phyloP scores from a whole-genome alignment of 1,140 invertebrate species.

The Dufourea novaeangliae region DNA sequence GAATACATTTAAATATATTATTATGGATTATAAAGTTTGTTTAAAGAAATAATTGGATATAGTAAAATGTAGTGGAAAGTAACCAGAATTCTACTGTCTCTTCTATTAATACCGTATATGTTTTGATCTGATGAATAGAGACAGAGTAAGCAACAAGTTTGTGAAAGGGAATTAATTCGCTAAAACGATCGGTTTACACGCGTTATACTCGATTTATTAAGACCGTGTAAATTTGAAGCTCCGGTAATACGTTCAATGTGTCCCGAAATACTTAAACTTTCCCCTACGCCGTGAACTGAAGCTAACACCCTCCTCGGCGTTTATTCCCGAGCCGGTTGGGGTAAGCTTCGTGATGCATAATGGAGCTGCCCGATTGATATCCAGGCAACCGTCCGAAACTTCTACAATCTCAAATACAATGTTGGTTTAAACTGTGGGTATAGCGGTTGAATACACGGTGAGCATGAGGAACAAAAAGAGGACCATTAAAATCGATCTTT shows the following conservation, averaged over 20 bases:
- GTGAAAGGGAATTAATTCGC: no score
- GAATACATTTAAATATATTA: no score
- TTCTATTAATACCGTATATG: no score
- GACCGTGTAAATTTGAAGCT: conserved; percentile 10
- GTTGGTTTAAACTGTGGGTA: conserved; percentile 25
- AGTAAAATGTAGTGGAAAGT: no score
- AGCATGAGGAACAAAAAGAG: not conserved
- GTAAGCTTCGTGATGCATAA: conserved; percentile 48
- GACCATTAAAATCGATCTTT: not conserved
- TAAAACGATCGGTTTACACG: not conserved
- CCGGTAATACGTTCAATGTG: conserved; percentile 16
- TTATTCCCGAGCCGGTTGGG: conserved; percentile 38
- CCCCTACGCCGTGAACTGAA: conserved; percentile 27
- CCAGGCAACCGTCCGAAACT: conserved; percentile 42
- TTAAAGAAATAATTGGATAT: no score
- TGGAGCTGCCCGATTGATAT: conserved; percentile 53
- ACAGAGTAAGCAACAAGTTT: no score
- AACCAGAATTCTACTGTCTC: no score
- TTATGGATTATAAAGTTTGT: no score
- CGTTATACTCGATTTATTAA: conserved; percentile 30
- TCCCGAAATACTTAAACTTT: conserved; percentile 43
- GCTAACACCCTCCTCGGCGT: conserved; percentile 46
- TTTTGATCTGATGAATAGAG: no score
- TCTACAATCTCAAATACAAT: conserved; percentile 42
- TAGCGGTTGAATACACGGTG: not conserved